Conservation (phyloP, 2,888 invertebrate genomes). For the Azorinus chamasolen region DNA sequence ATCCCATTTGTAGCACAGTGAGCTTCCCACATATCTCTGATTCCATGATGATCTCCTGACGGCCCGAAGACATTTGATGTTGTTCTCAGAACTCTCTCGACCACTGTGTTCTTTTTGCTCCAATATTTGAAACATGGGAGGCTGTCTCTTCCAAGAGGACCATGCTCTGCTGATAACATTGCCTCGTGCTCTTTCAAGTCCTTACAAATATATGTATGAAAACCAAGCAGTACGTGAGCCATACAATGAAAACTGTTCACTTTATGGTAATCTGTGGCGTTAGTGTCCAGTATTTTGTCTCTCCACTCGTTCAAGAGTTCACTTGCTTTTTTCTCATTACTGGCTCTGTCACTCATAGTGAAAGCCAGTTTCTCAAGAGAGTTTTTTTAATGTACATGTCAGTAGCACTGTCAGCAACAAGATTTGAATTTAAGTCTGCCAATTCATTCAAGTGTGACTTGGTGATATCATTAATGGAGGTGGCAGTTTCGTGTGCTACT, state of each 20-base stretch:
- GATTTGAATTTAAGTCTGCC: neutral
- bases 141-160: conserved; percentile 46
- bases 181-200: conserved; percentile 25
- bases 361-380: too few species aligned
- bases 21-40: conserved; percentile 47
- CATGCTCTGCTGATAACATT: neutral
- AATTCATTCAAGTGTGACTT: conserved; percentile 34
- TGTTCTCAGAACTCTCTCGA: conserved; percentile 37
- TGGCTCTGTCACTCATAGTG: too few species aligned
- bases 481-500: conserved; percentile 41
- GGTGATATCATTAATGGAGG: conserved; percentile 29
- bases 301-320: conserved; percentile 10
- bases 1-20: conserved; percentile 41
- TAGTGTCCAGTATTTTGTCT: neutral
- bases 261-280: neutral
- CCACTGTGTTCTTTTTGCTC: conserved; percentile 41
- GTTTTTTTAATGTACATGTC: neutral
- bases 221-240: conserved; percentile 59
- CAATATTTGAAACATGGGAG: conserved; percentile 40
- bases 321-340: neutral
- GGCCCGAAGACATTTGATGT: conserved; percentile 55
- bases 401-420: neutral
- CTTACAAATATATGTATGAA: conserved; percentile 29
- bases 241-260: conserved; percentile 46
- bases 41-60: conserved; percentile 41